Evolutionary conservation across 2,113 vertebrate genomes (phyloP), one percentile per base, ranked within the genome.

Genomic region (Platysternon megacephalum): DNA sequence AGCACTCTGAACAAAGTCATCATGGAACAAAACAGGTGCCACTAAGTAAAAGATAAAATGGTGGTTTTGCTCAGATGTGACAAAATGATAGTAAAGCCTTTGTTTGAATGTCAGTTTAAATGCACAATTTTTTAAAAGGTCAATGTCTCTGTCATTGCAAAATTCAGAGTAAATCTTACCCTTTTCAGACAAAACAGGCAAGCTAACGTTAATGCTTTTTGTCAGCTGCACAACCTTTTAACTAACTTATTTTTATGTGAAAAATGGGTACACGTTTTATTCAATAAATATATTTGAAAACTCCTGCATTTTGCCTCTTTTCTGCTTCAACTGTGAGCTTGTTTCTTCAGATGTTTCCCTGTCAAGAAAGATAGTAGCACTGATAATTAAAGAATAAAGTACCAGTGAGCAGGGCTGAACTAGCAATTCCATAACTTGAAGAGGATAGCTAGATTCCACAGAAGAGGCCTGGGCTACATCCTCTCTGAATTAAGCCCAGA

Each of bases 251-350:
- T 97, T 94, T 97, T 93, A 96, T 85, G 91, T 97, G 87, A 93
- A 88, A 82, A 96, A 90, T 79, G 76, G 61, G 28, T 88, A 97
- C 95, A 84, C 29, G 72, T 97, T 97, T 98, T 97, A 95, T 95
- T 97, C 92, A 98, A 97, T 98, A 98, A 97, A 98, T 55, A 52
- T 88, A 97, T 93, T 90, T 97, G 86, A 95, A 98, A 97, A 96
- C 1, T 2, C 46, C 0, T 8, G 9, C 2, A 0, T 52, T 79
- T 86, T 79, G 68, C 74, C 35, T 56, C 83, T 90, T 82, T 95
- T 85, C n/a, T 28, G 39, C 26, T 78, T 91, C 56, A 79, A 85
- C 39, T 0, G 1, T 8, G 7, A 87, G 48, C 56, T 49, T 17
- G 6, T 84, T 48, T 61, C 51, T 79, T 49, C 11, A 52, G 82